Evolutionary conservation across 2,797 vertebrate genomes (phyloP).

Genomic region (Falco naumanni): DNA sequence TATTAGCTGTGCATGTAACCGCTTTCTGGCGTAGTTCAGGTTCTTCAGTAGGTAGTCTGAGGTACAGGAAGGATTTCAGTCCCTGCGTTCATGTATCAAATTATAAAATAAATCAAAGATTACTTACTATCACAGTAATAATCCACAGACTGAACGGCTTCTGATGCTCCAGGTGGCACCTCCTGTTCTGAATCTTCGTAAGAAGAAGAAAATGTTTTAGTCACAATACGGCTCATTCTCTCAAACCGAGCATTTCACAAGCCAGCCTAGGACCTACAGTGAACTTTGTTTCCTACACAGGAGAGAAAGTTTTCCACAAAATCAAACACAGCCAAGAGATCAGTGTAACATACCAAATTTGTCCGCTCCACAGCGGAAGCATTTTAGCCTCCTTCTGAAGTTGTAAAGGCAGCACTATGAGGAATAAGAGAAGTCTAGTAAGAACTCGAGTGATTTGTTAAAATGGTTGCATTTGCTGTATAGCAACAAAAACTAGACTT

Average conservation of each 20-base stretch:
- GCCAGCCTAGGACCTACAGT: background rate
- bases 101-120: background rate
- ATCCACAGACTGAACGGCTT: constrained; percentile 89
- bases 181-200: constrained; percentile 84
- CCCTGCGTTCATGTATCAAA: background rate
- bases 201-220: background rate
- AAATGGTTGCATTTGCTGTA: background rate
- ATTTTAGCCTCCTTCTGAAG: constrained; percentile 99
- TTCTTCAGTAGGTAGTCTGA: background rate
- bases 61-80: background rate
- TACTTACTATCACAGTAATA: constrained; percentile 98
- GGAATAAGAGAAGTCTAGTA: constrained; percentile 23
- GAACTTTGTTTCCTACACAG: background rate
- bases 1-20: background rate
- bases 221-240: background rate
- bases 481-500: background rate
- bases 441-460: background rate
- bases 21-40: background rate
- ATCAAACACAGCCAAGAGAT: background rate
- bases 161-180: constrained; percentile 84
- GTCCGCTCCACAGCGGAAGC: constrained; percentile 98
- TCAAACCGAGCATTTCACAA: background rate
- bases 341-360: constrained; percentile 89
- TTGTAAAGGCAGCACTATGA: constrained; percentile 99
- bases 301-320: background rate